Evolutionary conservation across 2,797 vertebrate species (phyloP), one percentile per base, ranked within the genome.

Genomic region (Todus mexicanus): DNA sequence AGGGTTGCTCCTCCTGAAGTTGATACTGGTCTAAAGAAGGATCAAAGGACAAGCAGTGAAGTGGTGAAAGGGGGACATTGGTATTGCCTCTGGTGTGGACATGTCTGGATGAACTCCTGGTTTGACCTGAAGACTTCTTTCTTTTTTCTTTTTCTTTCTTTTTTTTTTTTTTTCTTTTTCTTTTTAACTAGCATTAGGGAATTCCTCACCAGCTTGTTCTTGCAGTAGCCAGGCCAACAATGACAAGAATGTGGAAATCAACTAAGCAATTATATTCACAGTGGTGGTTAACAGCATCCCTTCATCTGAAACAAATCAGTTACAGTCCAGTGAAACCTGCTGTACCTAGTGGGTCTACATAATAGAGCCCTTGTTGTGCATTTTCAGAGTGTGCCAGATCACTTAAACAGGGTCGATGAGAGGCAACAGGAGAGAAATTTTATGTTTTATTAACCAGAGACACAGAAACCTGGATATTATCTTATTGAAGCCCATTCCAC

Each of bases 221-320:
- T 82, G 88, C 74, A 89, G 89, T 60, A 92, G 47, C 61, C 87
- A 64, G 43, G 85, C 40, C 65, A 95, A 81, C 85, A 96, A 79
- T 73, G 83, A 74, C 54, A 94, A 14, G 43, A 86, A 91, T 88
- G 90, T 95, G 66, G 82, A 89, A 93, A 86, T 78, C 83, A 48
- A 19, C 68, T 90, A 93, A 94, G 89, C 95, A 93, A 93, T 96
- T 96, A 94, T 94, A 88, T 90, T 96, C 90, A 84, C 94, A 86
- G 95, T 86, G 66, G 90, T 96, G 85, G 89, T 95, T 48, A 96
- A 95, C 94, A 92, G 95, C 93, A 95, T 94, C 94, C 82, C 94
- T 95, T 96, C 94, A 75, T 94, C 95, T 93, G 94, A 95, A 95
- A 96, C 92, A 94, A 96, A 95, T 95, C 95, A 92, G 91, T 95